Evolutionary conservation across 2,888 invertebrate genomes (phyloP), one percentile per base, ranked within the genome.

Genomic region (Yponomeuta sedellus): DNA sequence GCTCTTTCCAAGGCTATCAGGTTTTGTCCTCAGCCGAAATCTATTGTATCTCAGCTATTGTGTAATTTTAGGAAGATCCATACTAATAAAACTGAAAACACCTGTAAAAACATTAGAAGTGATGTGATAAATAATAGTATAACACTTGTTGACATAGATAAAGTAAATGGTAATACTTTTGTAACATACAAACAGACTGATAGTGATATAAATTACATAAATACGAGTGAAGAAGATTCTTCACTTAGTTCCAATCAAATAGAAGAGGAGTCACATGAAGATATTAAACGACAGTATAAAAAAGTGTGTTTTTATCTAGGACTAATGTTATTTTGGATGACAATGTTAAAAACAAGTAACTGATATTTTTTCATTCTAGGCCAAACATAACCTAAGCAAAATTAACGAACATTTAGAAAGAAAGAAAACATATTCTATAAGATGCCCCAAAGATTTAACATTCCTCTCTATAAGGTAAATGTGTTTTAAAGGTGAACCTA

Each of bases 11-110:
- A 79, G 59, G 71, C 75, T 28, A 75, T 80, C 61, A 74, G 71
- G 67, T 88, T 87, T 72, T 77, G 82, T 61, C 75, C 83, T 63
- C 81, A 83, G 71, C 88, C 88, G 19, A 78, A 75, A 68, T 89
- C 89, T n/a, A 77, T 83, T 34, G 74, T 89, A 69, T 80, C 87
- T 40, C 75, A 78, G 67, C 74, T 86, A 69, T 70, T 89, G 64
- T 73, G 68, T 66, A 74, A 79, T 72, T 71, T 73, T 25, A 74
- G 72, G 68, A 66, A 70, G 11, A 69, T 25, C 20, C 20, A 4
- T 25, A 20, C n/a, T 20, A 59, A 8, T 22, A 20, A 10, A 59
- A 12, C 59, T 12, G 12, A 22, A 22, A 8, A 20, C 59, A 59
- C 22, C 20, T 59, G 20, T 25, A 59, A 22, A 20, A 59, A 59